Percentiles rank a stretch among this genome's conserved stretches.
phyloP scores from a whole-genome alignment of 2,888 invertebrate species.

The Choristoneura rosaceana region DNA sequence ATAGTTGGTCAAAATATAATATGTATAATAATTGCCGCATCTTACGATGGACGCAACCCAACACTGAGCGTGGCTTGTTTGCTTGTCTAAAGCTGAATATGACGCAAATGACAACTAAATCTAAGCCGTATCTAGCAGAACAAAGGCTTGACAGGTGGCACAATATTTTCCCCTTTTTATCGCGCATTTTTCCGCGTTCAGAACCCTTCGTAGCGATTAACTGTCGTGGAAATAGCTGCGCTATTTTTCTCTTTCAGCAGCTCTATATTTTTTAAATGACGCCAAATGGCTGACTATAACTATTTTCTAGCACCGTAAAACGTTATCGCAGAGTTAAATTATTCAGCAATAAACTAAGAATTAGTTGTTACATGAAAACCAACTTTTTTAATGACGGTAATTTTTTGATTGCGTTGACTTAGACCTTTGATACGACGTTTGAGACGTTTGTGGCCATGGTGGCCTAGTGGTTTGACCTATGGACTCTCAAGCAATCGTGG shows the following conservation, averaged over 20 bases:
- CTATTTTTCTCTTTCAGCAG: slow-evolving; percentile 56
- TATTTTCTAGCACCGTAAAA: slow-evolving; percentile 4
- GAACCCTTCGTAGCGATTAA: slow-evolving; percentile 43
- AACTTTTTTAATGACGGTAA: no score
- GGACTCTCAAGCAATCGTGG: no score
- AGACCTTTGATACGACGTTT: no score
- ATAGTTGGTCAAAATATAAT: no score
- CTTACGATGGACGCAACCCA: no score
- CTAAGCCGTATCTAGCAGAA: slow-evolving; percentile 47
- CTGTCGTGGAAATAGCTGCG: slow-evolving; percentile 49
- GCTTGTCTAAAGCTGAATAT: slow-evolving; percentile 25
- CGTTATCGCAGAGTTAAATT: background rate
- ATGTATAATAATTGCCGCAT: no score
- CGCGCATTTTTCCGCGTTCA: slow-evolving; percentile 46
- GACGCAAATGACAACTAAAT: slow-evolving; percentile 49
- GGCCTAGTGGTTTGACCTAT: no score
- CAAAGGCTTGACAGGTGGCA: slow-evolving; percentile 51
- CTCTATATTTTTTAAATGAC: slow-evolving; percentile 70
- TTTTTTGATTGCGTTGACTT: no score
- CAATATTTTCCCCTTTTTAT: slow-evolving; percentile 48
- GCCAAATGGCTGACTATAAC: slow-evolving; percentile 54
- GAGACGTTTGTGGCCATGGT: no score
- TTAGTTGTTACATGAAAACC: no score
- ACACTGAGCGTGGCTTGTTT: no score
- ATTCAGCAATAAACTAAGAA: no score